Conservation (phyloP, 2,797 vertebrate species). For the Crocodylus rhombifer region DNA sequence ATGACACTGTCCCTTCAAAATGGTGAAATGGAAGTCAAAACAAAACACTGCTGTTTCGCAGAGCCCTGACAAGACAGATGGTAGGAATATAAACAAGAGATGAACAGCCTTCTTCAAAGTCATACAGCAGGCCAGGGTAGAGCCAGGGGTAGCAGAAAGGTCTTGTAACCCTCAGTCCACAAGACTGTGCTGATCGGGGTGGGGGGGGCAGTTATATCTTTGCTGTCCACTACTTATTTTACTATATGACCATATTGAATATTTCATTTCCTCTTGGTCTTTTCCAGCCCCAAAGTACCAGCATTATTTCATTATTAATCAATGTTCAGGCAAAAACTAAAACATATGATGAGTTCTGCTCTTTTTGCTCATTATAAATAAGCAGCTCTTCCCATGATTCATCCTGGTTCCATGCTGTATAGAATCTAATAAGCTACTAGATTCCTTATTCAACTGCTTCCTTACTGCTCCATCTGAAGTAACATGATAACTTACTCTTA, state of each 20-base stretch:
- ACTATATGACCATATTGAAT: not conserved
- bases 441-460: conserved; percentile 35
- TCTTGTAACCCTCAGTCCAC: not conserved
- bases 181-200: not conserved
- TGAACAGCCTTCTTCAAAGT: not conserved
- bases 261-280: not conserved
- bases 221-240: not conserved
- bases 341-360: conserved; percentile 62
- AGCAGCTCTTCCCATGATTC: conserved; percentile 70
- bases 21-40: too few species aligned
- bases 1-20: too few species aligned
- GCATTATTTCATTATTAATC: conserved; percentile 47
- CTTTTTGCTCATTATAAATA: conserved; percentile 68
- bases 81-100: not conserved
- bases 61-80: not conserved
- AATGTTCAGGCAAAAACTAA: conserved; percentile 55
- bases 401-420: conserved; percentile 57
- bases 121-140: not conserved
- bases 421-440: conserved; percentile 64
- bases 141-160: too few species aligned
- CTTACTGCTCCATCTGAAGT: conserved; percentile 29
- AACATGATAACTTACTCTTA: conserved; percentile 59
- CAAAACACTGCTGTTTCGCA: too few species aligned
- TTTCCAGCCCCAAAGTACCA: not conserved
- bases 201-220: not conserved